These are phyloP conservation scores for Cyrtodaria siliqua DNA, from an alignment of 2,888 invertebrate species.

Conservation along the genomic window DNA sequence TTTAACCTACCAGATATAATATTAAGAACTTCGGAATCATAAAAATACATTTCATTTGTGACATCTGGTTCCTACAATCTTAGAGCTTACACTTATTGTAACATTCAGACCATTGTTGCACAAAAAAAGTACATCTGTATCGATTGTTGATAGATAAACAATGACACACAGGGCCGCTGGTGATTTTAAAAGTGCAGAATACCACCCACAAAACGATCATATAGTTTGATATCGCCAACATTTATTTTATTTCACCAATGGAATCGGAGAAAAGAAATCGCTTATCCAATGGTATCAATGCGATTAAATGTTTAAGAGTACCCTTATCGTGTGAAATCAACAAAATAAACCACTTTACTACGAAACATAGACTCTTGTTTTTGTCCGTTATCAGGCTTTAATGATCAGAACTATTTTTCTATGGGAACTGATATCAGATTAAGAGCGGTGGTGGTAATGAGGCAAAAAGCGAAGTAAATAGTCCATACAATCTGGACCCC, in stretches of 20 bases:
- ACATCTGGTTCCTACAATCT: no score
- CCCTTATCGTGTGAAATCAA: slow-evolving; percentile 58
- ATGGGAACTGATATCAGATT: slow-evolving; percentile 59
- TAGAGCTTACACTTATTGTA: no score
- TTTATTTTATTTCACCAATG: slow-evolving; percentile 18
- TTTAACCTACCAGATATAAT: no score
- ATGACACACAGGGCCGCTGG: no score
- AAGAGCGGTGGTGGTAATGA: slow-evolving; percentile 55
- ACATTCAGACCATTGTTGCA: no score
- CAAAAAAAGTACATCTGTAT: no score
- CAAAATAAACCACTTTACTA: slow-evolving; percentile 45
- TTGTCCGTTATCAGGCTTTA: slow-evolving; percentile 51
- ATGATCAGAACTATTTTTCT: slow-evolving; percentile 63
- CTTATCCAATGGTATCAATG: slow-evolving; percentile 14
- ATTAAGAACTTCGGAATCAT: no score
- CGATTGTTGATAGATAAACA: no score
- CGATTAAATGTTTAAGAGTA: slow-evolving; percentile 17
- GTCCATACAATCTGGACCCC: slow-evolving; percentile 55
- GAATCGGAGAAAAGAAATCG: slow-evolving; percentile 4
- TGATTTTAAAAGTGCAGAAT: neutral
- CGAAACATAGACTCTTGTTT: slow-evolving; percentile 45
- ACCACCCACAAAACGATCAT: slow-evolving; percentile 3
- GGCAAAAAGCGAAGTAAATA: slow-evolving; percentile 59
- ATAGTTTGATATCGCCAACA: neutral
- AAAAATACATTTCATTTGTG: no score